Conservation (phyloP, 1,140 invertebrate genomes). For the Pantala flavescens region DNA sequence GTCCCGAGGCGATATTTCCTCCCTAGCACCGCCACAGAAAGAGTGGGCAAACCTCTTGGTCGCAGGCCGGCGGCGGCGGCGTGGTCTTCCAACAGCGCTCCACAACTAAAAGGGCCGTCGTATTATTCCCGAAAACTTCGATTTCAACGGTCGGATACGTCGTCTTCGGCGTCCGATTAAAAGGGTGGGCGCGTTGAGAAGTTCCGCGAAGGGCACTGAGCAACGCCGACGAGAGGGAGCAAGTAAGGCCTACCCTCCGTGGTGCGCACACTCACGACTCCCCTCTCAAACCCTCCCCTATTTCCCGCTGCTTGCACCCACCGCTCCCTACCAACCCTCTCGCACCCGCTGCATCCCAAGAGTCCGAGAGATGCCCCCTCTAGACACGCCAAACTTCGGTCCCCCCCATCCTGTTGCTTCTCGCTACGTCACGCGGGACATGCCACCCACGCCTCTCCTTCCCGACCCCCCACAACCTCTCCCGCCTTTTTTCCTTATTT, state of each 20-base stretch:
- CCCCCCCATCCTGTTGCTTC: neutral
- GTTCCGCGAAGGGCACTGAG: neutral
- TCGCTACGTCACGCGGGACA: conserved; percentile 5
- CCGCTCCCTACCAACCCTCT: neutral
- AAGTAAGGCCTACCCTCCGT: neutral
- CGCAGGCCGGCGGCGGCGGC: too few species aligned
- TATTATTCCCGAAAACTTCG: too few species aligned
- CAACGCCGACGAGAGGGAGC: neutral
- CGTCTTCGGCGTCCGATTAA: neutral
- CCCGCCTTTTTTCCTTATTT: neutral
- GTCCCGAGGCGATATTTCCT: too few species aligned
- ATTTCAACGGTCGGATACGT: neutral
- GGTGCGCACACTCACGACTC: neutral
- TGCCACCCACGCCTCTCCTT: neutral
- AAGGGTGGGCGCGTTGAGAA: neutral
- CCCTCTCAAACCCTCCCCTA: neutral
- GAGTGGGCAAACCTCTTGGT: too few species aligned
- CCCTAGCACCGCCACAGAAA: too few species aligned
- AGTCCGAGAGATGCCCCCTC: neutral
- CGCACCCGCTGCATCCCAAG: neutral
- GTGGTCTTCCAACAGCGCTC: too few species aligned
- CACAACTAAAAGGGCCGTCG: too few species aligned
- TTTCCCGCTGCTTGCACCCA: neutral
- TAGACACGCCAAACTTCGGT: neutral
- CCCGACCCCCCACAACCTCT: neutral